A percentile compares a stretch with the other conserved stretches of the same genome.
Evolutionary conservation across 2,113 vertebrate species (phyloP).

Genomic region (Spilogale gracilis): DNA sequence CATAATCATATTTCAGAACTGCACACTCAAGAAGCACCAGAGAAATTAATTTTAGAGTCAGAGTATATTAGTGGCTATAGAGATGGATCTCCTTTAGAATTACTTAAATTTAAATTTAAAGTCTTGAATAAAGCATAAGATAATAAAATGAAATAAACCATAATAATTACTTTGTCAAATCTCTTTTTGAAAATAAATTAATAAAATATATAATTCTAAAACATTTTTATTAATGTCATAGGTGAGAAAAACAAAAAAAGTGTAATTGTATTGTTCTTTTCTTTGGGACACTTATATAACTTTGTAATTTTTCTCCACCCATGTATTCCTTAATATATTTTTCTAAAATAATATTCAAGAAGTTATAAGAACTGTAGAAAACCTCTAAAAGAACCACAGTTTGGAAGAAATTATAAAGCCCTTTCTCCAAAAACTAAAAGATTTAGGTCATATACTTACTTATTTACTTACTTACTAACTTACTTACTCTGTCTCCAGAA

Average conservation of each 20-base stretch:
- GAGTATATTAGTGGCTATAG: neutral
- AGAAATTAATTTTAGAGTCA: neutral
- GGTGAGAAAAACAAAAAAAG: constrained; percentile 15
- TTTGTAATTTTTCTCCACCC: neutral
- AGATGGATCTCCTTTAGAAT: neutral
- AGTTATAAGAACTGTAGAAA: neutral
- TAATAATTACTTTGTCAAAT: neutral
- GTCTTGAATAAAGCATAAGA: neutral
- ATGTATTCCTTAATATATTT: neutral
- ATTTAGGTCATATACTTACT: neutral
- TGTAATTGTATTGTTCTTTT: neutral
- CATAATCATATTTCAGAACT: neutral
- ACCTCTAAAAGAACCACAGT: neutral
- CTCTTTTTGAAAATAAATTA: neutral
- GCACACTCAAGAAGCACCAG: neutral
- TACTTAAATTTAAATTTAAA: constrained; percentile 44
- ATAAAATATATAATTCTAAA: neutral
- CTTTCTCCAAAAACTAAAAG: neutral
- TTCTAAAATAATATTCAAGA: constrained; percentile 45
- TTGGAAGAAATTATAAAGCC: neutral
- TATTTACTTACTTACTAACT: constrained; percentile 2
- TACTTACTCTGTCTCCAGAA: constrained; percentile 36
- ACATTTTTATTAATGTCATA: neutral
- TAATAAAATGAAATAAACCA: neutral
- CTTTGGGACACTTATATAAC: neutral